Evolutionary conservation across 2,888 invertebrate species (phyloP).

Genomic region (Nebria brevicollis): DNA sequence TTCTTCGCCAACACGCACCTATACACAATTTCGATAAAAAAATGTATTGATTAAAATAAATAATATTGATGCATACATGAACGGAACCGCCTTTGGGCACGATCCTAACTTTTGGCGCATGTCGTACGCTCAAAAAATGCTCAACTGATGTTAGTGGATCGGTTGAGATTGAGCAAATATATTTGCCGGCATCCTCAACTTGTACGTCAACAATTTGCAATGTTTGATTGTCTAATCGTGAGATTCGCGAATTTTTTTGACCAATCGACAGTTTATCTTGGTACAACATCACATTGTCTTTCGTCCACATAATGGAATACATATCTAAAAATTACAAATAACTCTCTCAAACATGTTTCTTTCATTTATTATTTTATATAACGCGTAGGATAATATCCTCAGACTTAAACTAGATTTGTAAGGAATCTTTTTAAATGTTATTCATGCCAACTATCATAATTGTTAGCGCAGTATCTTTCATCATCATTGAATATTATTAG

Average conservation of each 20-base stretch:
- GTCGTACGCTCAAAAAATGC: slow-evolving; percentile 52
- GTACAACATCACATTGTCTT: slow-evolving; percentile 50
- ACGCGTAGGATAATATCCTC: slow-evolving; percentile 13
- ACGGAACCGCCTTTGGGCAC: not conserved
- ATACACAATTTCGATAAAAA: slow-evolving; percentile 44
- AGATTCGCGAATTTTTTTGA: slow-evolving; percentile 14
- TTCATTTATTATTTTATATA: not conserved
- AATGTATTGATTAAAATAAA: not conserved
- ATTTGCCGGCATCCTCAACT: slow-evolving; percentile 54
- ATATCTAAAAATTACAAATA: slow-evolving; percentile 48
- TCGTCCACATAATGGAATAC: slow-evolving; percentile 52
- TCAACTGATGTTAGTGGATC: slow-evolving; percentile 48
- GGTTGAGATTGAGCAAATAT: slow-evolving; percentile 53
- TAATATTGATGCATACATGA: not conserved
- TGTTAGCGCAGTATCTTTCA: slow-evolving; percentile 6
- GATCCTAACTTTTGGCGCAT: not conserved
- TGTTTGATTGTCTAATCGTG: slow-evolving; percentile 47
- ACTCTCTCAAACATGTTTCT: not conserved
- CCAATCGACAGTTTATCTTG: slow-evolving; percentile 49
- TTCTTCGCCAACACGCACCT: slow-evolving; percentile 59
- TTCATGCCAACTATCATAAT: slow-evolving; percentile 32
- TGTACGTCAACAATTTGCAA: slow-evolving; percentile 49
- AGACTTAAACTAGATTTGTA: slow-evolving; percentile 45
- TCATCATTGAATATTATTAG: slow-evolving; percentile 4
- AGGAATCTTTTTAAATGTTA: slow-evolving; percentile 29